Base-by-base conservation (phyloP, 2,888 invertebrate species). In the Harpagoxenus sublaevis region DNA sequence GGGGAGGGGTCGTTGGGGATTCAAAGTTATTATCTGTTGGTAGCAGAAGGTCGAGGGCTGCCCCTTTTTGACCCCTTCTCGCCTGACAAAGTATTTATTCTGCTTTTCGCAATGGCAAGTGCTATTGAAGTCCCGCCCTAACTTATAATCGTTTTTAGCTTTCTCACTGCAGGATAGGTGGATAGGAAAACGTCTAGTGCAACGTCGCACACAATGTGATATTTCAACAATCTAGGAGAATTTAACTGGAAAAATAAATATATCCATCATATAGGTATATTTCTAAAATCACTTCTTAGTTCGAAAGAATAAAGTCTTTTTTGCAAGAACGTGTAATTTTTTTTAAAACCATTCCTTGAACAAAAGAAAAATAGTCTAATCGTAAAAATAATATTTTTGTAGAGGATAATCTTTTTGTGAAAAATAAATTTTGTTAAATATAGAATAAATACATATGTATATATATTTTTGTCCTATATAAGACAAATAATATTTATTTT, bases 11-110 rank as follows among this genome's bases (percentile, higher is more conserved):
- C 78, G 84, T 73, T 87, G 84, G 85, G 87, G 89, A 89, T 89
- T 87, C 85, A 84, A 91, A 93, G 91, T 93, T 93, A 93, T 93
- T 93, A 93, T 93, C 93, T 91, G 88, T 81, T 88, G 83, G 88
- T 74, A 88, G 86, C 92, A 92, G 93, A 88, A 91, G 91, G 90
- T 78, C 62, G 84, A 78, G 82, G 73, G 83, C 86, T 62, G 62
- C 62, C 63, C 65, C 78, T 78, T 65, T 84, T 77, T 70, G 79
- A 87, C 18, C 71, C 83, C 83, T 63, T 71, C 82, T 55, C 53
- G 57, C 31, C 18, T 45, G 73, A 75, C 66, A 66, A 77, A 73
- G 81, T 88, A 86, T 91, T 91, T 90, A 91, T 90, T 87, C 87
- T 78, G 78, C 87, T 71, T 87, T 79, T 89, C 51, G 86, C 84